Base-by-base conservation (phyloP, 1,140 invertebrate species). In the Lordiphosa mommai region DNA sequence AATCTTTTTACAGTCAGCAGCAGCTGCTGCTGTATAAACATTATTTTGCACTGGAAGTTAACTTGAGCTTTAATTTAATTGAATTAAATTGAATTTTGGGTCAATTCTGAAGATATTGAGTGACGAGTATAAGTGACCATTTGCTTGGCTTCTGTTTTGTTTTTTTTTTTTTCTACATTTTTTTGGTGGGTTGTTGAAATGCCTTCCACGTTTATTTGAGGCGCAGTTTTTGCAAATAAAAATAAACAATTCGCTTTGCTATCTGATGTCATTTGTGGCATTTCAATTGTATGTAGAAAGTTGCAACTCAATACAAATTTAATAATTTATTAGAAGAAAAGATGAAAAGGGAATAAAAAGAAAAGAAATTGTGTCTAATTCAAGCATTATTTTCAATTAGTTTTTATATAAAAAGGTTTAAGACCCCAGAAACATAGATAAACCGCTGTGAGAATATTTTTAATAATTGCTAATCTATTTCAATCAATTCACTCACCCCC, bases 31-130 rank as follows among this genome's bases (percentile, higher is more conserved):
- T n/a, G n/a, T n/a, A n/a, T n/a, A 38, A 32, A 23, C 38, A 63
- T 20, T 53, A 32, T 32, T 53, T 51, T 59, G 34, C 40, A 52
- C 30, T 68, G 38, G 40, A 7, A 27, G 23, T 27, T 27, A 27
- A 6, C 23, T 27, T 27, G 23, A 6, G 68, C 53, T 72, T 79
- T 79, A 79, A 79, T 77, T 77, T 61, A 73, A 79, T 80, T 79
- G 72, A 72, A 68, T 72, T 56, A 44, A 58, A 73, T 80, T 68
- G 43, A 50, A 32, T 56, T 44, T 29, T 64, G 49, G 23, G 20
- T 53, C 59, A 51, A 52, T 70, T 64, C 58, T 57, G 16, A 36
- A 76, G 55, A 49, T 66, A 59, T 60, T 57, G 53, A 52, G 50
- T 53, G 32, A 53, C 36, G 23, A 50, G 46, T 30, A 36, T 32